Evolutionary conservation across 2,888 invertebrate species (phyloP).

Genomic region (Drosophila prolongata): DNA sequence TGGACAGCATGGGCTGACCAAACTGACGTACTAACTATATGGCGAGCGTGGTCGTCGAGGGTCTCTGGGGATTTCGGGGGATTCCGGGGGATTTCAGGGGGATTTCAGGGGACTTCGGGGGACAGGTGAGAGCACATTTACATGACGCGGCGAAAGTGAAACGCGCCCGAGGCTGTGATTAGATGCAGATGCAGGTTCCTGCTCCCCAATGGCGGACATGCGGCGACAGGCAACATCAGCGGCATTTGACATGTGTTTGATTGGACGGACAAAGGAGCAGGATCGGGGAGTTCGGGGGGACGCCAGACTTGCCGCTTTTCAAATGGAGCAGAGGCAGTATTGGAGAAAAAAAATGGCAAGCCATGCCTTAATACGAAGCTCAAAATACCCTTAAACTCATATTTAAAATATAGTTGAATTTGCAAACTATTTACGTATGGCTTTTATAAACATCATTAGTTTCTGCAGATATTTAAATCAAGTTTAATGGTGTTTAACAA

Average conservation of each 20-base stretch:
- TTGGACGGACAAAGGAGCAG: slow-evolving; percentile 53
- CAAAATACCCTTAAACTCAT: background rate
- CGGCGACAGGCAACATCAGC: slow-evolving; percentile 69
- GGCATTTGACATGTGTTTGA: slow-evolving; percentile 73
- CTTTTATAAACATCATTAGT: too few species aligned
- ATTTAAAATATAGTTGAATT: too few species aligned
- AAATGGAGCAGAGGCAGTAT: slow-evolving; percentile 21
- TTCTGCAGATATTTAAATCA: too few species aligned
- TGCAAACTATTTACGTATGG: too few species aligned
- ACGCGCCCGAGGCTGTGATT: slow-evolving; percentile 61
- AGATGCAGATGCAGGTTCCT: slow-evolving; percentile 56
- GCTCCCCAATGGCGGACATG: slow-evolving; percentile 40
- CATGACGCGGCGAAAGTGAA: slow-evolving; percentile 76
- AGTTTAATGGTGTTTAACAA: too few species aligned
- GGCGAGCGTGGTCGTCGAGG: slow-evolving; percentile 36
- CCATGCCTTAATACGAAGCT: background rate
- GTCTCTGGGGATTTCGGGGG: slow-evolving; percentile 3
- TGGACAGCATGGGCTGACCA: slow-evolving; percentile 49
- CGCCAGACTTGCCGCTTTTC: slow-evolving; percentile 9
- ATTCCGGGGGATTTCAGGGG: background rate
- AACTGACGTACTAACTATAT: slow-evolving; percentile 31
- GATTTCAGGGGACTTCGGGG: slow-evolving; percentile 9
- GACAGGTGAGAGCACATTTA: slow-evolving; percentile 67
- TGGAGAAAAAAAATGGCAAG: slow-evolving; percentile 2
- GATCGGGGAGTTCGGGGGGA: slow-evolving; percentile 10